These are phyloP conservation scores for Druon quercuslanigerum DNA, from an alignment of 1,140 invertebrate genomes.

Conservation along the genomic window DNA sequence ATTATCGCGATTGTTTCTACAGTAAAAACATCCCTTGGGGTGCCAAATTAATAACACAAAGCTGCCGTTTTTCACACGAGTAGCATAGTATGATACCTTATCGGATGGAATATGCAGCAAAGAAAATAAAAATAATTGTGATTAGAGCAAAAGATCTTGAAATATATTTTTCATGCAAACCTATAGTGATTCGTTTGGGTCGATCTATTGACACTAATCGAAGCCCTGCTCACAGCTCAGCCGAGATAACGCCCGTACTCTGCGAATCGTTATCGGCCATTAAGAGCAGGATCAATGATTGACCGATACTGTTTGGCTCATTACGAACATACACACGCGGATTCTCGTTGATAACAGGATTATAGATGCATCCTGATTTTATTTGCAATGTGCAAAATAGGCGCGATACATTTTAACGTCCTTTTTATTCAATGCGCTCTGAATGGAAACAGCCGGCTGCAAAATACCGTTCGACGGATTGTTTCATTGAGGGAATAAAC, in stretches of 20 bases:
- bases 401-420: neutral
- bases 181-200: neutral
- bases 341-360: constrained; percentile 4
- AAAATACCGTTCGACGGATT: neutral
- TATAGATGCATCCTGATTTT: neutral
- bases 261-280: constrained; percentile 1
- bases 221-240: neutral
- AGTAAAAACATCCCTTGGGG: too few relatives aligned
- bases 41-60: too few relatives aligned
- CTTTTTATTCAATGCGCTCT: constrained; percentile 7
- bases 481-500: neutral
- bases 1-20: too few relatives aligned
- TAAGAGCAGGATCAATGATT: constrained; percentile 15
- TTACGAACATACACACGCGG: constrained; percentile 2
- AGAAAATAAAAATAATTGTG: too few relatives aligned
- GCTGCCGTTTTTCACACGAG: too few relatives aligned
- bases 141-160: too few relatives aligned
- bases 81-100: too few relatives aligned
- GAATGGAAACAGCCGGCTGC: neutral
- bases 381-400: neutral
- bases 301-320: neutral
- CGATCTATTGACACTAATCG: neutral
- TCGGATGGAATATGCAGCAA: too few relatives aligned
- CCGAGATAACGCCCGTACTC: neutral
- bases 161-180: too few relatives aligned